Percentiles rank a stretch among this genome's conserved stretches.
These are phyloP conservation scores for Torymus aiolomorphi DNA, from an alignment of 2,888 invertebrate genomes.

Conservation along the genomic window DNA sequence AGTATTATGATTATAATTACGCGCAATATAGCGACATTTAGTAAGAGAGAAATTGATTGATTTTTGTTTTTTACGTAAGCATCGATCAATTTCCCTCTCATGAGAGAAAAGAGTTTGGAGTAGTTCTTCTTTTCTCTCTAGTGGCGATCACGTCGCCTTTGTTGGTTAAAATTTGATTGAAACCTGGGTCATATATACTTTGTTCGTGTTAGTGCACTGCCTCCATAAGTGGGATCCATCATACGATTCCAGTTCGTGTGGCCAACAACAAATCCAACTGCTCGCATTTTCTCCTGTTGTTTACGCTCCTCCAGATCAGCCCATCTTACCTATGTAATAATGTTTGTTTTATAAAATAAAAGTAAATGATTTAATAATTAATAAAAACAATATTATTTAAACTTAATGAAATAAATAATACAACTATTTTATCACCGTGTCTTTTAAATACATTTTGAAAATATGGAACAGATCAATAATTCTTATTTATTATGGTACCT, in stretches of 20 bases:
- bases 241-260: constrained; percentile 97
- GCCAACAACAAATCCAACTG: constrained; percentile 97
- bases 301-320: constrained; percentile 96
- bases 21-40: constrained; percentile 13
- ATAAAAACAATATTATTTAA: too few species aligned
- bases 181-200: constrained; percentile 84
- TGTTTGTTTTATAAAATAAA: background rate
- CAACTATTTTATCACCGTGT: too few species aligned
- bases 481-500: too few species aligned
- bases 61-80: background rate
- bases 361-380: background rate
- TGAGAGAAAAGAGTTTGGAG: constrained; percentile 19
- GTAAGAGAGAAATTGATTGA: constrained; percentile 30
- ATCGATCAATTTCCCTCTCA: constrained; percentile 32
- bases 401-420: too few species aligned
- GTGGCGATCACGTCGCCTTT: constrained; percentile 22
- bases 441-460: too few species aligned
- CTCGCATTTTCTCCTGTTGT: constrained; percentile 93
- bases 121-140: constrained; percentile 27
- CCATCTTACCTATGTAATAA: constrained; percentile 90
- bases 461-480: too few species aligned
- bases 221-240: constrained; percentile 93
- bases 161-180: constrained; percentile 45
- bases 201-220: constrained; percentile 93
- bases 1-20: constrained; percentile 19